Base-by-base conservation (phyloP, 2,113 vertebrate genomes). In the Peromyscus leucopus region DNA sequence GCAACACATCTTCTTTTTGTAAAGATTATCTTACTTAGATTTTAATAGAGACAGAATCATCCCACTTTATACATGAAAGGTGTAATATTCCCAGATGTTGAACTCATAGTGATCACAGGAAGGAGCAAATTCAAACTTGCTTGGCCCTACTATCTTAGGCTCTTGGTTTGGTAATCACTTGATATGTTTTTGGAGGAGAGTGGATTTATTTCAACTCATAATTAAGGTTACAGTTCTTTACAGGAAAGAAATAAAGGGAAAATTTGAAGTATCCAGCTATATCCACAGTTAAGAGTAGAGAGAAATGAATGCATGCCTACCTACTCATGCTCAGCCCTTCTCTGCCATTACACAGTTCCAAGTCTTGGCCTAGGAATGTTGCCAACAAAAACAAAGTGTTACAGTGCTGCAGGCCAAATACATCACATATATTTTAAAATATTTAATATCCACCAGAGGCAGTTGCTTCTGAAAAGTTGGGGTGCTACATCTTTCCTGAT, bases 401-500 rank as follows among this genome's bases (percentile, higher is more conserved):
- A 51, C 12, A 48, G 11, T 11, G 13, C 28, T 75, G 2, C 12
- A 59, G 19, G 11, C 7, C 0, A 2, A 24, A 55, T 8, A 55
- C 10, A 0, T 61, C 3, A 42, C 11, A 4, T 59, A 65, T 51
- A 2, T 36, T 69, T 24, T 48, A 57, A n/a, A 8, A 65, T 51
- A 2, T 36, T 69, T 24, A 67, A 57, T 46, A 6, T 2, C 21
- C 10, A 31, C 6, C 7, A 31, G 36, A 31, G 36, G 19, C 1
- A 39, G 75, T 19, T 17, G 1, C 33, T 89, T 59, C 42, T n/a
- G 57, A 94, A 48, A 22, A 5, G 16, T 19, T 21, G 69, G 8
- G 28, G 26, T 42, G 15, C 0, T 57, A 1, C 5, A n/a, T 17
- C 8, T 1, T 42, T 6, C 22, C 8, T 16, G 11, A 7, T 10